Evolutionary conservation across 2,797 vertebrate species (phyloP).

Genomic region (Microctenopoma stevenorrisi): DNA sequence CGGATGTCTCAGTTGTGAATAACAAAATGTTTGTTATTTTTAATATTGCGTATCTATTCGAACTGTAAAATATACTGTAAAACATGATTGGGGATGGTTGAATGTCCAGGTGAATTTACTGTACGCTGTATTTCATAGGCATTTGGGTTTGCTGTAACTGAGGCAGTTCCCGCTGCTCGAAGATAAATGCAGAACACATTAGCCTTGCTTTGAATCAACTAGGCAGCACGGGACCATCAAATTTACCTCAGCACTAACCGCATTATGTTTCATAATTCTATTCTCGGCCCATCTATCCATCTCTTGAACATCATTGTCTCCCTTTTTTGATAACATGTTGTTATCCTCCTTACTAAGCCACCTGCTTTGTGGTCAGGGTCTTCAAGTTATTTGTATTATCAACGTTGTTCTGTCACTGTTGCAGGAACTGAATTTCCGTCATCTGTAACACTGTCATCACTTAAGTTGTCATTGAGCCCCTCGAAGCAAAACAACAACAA

Average conservation of each 20-base stretch:
- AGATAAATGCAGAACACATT: constrained; percentile 56
- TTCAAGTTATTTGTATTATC: constrained; percentile 63
- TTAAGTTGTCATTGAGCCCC: constrained; percentile 42
- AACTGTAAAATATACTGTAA: constrained; percentile 53
- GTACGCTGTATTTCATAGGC: constrained; percentile 43
- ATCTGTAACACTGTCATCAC: constrained; percentile 43
- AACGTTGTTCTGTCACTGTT: constrained; percentile 48
- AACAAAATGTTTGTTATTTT: constrained; percentile 53
- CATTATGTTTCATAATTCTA: constrained; percentile 42
- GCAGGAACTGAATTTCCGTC: constrained; percentile 55
- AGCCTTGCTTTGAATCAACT: constrained; percentile 56
- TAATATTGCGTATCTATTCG: constrained; percentile 56
- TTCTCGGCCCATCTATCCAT: constrained; percentile 28
- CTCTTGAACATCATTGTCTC: constrained; percentile 29
- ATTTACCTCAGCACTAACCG: constrained; percentile 65
- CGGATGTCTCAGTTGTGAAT: constrained; percentile 47
- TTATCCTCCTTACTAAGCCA: constrained; percentile 58
- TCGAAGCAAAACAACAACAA: constrained; percentile 56
- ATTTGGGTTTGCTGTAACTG: constrained; percentile 48
- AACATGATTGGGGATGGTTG: constrained; percentile 44
- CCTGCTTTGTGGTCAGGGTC: constrained; percentile 79
- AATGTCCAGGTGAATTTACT: constrained; percentile 41
- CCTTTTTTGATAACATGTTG: constrained; percentile 42
- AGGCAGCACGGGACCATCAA: constrained; percentile 53
- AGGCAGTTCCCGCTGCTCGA: constrained; percentile 29